Percentiles rank a stretch among this genome's conserved stretches.
phyloP scores from a whole-genome alignment of 2,797 vertebrate genomes.

The Argentina silus region DNA sequence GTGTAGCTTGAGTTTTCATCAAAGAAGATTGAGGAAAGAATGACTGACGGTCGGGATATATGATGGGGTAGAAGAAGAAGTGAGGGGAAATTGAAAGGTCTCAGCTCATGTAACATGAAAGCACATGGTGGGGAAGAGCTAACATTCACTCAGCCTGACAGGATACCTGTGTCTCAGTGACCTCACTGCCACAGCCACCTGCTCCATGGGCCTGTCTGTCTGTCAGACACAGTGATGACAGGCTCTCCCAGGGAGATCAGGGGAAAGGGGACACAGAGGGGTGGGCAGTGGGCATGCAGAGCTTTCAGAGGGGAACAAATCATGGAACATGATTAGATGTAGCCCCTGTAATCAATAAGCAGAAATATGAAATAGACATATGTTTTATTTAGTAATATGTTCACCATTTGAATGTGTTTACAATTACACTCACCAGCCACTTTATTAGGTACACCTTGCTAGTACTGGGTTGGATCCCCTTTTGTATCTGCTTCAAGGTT shows the following conservation, averaged over 20 bases:
- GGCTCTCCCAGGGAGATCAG: neutral
- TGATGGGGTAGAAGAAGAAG: neutral
- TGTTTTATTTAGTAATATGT: neutral
- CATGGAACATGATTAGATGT: no score
- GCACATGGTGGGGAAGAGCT: neutral
- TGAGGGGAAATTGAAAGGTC: neutral
- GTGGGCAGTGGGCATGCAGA: neutral
- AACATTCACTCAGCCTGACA: neutral
- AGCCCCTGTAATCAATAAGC: no score
- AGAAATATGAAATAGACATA: no score
- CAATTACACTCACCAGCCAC: no score
- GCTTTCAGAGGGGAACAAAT: neutral
- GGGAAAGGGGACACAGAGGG: neutral
- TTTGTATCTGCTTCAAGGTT: no score
- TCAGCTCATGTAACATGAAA: neutral
- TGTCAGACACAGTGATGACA: constrained; percentile 15
- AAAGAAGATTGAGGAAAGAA: no score
- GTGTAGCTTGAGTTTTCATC: no score
- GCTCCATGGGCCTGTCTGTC: constrained; percentile 10
- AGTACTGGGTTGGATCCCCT: no score
- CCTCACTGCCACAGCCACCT: constrained; percentile 16
- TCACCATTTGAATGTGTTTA: neutral
- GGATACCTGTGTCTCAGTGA: constrained; percentile 3
- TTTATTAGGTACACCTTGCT: no score
- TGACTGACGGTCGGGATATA: no score